Evolutionary conservation across 1,140 invertebrate species (phyloP).

Genomic region (Ceratosolen fusciceps): DNA sequence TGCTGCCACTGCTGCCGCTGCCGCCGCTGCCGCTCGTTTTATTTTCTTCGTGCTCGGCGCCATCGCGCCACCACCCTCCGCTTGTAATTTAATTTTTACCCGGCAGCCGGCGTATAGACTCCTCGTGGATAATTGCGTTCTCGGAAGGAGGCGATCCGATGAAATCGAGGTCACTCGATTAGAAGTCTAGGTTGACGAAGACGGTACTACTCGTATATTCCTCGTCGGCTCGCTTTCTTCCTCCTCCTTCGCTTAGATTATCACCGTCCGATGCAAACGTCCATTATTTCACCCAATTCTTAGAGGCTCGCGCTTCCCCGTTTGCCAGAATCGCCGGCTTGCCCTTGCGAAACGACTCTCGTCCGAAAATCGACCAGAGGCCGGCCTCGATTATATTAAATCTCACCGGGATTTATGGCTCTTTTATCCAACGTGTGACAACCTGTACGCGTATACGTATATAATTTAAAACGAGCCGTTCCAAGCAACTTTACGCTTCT

Average conservation of each 20-base stretch:
- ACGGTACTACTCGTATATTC: neutral
- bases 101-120: neutral
- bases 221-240: neutral
- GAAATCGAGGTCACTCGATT: constrained; percentile 35
- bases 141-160: constrained; percentile 31
- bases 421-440: too few species aligned
- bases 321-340: neutral
- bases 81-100: constrained; percentile 45
- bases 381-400: too few species aligned
- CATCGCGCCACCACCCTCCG: constrained; percentile 13
- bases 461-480: too few species aligned
- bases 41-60: neutral
- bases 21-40: too few species aligned
- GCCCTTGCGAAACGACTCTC: neutral
- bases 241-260: neutral
- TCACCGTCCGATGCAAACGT: neutral
- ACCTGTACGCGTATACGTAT: too few species aligned
- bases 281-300: neutral
- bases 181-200: neutral
- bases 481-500: too few species aligned
- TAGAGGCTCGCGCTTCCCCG: neutral
- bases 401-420: too few species aligned
- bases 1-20: too few species aligned
- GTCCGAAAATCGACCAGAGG: too few species aligned
- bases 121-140: constrained; percentile 34